Evolutionary conservation across 2,888 invertebrate species (phyloP), one percentile per base, ranked within the genome.

Genomic region (Stenotaenia linearis): DNA sequence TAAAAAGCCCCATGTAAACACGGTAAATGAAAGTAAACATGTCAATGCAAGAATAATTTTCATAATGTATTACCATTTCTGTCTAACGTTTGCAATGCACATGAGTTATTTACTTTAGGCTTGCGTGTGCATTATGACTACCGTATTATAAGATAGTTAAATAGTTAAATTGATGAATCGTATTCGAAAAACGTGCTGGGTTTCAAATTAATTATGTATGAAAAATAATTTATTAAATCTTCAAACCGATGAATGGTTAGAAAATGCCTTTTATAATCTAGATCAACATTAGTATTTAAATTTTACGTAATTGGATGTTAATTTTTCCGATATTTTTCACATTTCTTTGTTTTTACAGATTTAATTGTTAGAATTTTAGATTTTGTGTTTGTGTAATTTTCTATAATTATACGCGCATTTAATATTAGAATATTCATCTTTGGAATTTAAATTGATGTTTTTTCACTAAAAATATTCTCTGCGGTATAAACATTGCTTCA

Each of bases 141-240:
- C 50, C 18, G 50, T n/a, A 15, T 69, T 15, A 69, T 69, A 69
- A 69, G 28, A 23, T 28, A 25, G 23, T 28, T 3, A 23, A 28
- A 69, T 28, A 28, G 69, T 15, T 7, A 4, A 3, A 10, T 25
- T 69, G 25, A 25, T 69, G 69, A 69, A 69, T 61, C 10, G 9
- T 15, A 23, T 45, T 6, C 45, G 15, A 45, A 45, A 12, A n/a
- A n/a, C n/a, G n/a, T n/a, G n/a, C 18, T 15, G 45, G 45, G 45
- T 69, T 69, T 25, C 69, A 69, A 69, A 69, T 69, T 28, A 69
- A 69, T 5, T 69, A 69, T 69, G 23, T 69, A 69, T 69, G 28
- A 28, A 0, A 69, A 69, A 28, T 69, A 69, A 69, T 28, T 25
- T n/a, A 69, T 61, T 61, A 25, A 6, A 61, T 61, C 23, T 25